Base-by-base conservation (phyloP, 92 coral and sea anemone genomes). In the Palythoa heliodiscus region DNA sequence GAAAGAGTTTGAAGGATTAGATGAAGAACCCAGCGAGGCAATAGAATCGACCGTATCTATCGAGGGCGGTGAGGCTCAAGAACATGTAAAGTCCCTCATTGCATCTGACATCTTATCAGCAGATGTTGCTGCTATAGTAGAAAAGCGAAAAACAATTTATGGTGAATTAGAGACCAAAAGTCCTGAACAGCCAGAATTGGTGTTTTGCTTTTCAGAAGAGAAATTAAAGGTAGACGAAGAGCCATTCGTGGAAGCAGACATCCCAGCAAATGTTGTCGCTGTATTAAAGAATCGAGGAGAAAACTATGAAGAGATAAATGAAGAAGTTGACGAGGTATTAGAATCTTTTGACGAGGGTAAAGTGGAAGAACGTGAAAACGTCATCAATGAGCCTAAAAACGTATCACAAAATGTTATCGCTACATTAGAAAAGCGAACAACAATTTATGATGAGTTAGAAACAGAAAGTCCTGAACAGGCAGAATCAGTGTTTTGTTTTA, bases 161-260 rank as follows among this genome's bases (percentile, higher is more conserved):
- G 63, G 47, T 13, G 17, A 74, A 17, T 50, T 74, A 11, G 63
- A 67, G 5, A 12, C 38, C 3, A 39, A 67, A 67, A 89, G 83
- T 57, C 68, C 63, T 25, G 84, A 86, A 73, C 83, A 85, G 16
- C 83, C 5, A 3, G 92, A 89, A 57, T 24, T 48, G 9, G 83
- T 20, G 22, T 25, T 78, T 15, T 37, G 71, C 19, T 37, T 55
- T 3, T 78, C 83, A 40, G 52, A 78, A 66, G 83, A 78, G 71
- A 58, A 78, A 40, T 23, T 55, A 72, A 72, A 79, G 64, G 86
- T 39, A 29, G 87, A 87, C 48, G 81, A 87, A 71, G 61, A 38
- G 25, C 29, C 29, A 12, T 47, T 60, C 5, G 83, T 57, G 52
- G 86, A 87, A 29, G 66, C 70, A 52, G 80, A 73, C 16, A 78